Evolutionary conservation across 2,888 invertebrate species (phyloP).

Genomic region (Tetanocera ferruginea): DNA sequence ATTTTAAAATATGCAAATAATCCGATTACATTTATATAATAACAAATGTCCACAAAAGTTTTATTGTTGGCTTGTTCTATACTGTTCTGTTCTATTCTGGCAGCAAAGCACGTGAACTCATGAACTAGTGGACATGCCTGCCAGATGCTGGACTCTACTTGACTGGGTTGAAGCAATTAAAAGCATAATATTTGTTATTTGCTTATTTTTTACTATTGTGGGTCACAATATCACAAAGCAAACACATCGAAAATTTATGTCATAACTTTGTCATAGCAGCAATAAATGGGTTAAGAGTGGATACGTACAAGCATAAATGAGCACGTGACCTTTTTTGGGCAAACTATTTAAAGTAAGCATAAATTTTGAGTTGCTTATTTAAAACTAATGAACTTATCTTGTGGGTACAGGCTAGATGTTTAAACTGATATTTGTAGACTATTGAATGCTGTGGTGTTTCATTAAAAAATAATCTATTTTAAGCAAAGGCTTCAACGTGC

Average conservation of each 20-base stretch:
- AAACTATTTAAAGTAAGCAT: too few relatives aligned
- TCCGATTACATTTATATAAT: conserved; percentile 20
- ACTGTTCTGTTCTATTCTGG: too few relatives aligned
- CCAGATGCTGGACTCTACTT: neutral
- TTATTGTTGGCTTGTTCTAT: neutral
- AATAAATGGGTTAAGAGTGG: neutral
- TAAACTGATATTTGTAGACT: too few relatives aligned
- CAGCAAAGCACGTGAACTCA: neutral
- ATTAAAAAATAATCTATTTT: too few relatives aligned
- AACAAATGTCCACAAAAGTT: conserved; percentile 2
- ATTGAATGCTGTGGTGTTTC: too few relatives aligned
- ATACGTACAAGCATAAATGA: neutral
- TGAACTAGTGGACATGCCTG: neutral
- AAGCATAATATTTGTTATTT: neutral
- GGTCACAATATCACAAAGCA: neutral
- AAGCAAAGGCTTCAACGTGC: too few relatives aligned
- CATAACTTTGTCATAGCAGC: neutral
- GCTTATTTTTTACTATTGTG: neutral
- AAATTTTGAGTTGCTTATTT: too few relatives aligned
- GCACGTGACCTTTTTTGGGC: neutral
- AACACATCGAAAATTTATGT: neutral
- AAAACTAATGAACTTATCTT: too few relatives aligned
- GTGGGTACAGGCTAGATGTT: too few relatives aligned
- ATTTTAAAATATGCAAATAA: conserved; percentile 25
- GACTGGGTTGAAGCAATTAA: conserved; percentile 6